A percentile compares a stretch with the other conserved stretches of the same genome.
phyloP scores from a whole-genome alignment of 2,797 vertebrate species.

The Buphagus erythrorhynchus region DNA sequence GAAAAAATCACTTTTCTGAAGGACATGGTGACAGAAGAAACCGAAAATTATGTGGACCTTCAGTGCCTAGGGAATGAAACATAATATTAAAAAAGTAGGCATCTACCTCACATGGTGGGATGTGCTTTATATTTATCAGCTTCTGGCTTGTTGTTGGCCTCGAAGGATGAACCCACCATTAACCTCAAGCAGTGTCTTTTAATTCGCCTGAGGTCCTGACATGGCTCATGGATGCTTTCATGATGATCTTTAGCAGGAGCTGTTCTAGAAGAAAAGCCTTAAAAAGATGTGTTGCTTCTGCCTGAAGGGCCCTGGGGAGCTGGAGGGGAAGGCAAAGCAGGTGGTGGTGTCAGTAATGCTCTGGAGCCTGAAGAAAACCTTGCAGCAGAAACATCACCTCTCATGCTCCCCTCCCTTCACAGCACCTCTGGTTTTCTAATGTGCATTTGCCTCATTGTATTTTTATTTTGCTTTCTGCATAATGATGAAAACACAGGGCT shows the following conservation, averaged over 20 bases:
- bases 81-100: not conserved
- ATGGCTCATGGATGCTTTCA: not conserved
- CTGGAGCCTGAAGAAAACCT: not conserved
- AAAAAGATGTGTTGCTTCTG: not conserved
- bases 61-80: not conserved
- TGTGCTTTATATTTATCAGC: constrained; percentile 6
- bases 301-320: not conserved
- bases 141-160: not conserved
- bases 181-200: constrained; percentile 1
- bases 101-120: not conserved
- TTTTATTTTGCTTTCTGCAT: constrained; percentile 25
- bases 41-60: not conserved
- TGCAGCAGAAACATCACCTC: not conserved
- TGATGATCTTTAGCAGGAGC: not conserved
- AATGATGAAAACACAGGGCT: not conserved
- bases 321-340: not conserved
- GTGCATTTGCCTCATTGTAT: not conserved
- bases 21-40: not conserved
- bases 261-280: not conserved
- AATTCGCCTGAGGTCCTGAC: not conserved
- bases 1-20: constrained; percentile 1
- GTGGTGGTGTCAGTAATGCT: not conserved
- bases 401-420: not conserved
- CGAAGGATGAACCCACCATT: not conserved
- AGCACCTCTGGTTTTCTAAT: not conserved